Conservation (phyloP, 2,113 vertebrate species). For the Trogon surrucura region DNA sequence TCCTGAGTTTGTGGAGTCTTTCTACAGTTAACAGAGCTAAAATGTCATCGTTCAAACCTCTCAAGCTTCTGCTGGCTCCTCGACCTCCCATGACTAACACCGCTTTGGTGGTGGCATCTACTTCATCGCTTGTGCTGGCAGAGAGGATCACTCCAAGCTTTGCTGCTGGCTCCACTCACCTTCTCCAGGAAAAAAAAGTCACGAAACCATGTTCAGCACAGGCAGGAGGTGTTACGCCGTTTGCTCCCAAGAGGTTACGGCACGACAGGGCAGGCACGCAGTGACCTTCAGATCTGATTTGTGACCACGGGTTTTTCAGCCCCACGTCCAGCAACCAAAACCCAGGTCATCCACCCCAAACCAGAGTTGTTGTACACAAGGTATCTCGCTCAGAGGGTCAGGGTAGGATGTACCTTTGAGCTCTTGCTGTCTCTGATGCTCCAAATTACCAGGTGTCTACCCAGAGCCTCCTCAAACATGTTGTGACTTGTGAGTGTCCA, state of each 20-base stretch:
- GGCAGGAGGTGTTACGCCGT: not conserved
- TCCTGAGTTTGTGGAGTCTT: fast-evolving
- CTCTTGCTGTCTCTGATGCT: not conserved
- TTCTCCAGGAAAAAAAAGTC: not conserved
- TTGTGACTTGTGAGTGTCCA: not conserved
- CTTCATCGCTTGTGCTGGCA: not conserved
- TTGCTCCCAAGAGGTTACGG: not conserved
- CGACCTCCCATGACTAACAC: too few relatives aligned
- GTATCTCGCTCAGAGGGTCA: not conserved
- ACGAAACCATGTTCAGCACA: not conserved
- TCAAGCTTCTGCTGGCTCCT: not conserved
- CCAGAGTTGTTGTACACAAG: not conserved
- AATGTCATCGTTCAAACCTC: not conserved
- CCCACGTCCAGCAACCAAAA: not conserved
- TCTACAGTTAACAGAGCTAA: not conserved
- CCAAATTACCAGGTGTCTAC: not conserved
- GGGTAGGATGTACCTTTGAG: not conserved
- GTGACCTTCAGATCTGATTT: not conserved
- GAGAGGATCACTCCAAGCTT: not conserved
- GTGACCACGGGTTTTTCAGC: not conserved
- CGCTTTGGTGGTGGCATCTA: not conserved
- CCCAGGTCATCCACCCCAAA: not conserved
- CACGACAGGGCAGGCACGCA: not conserved
- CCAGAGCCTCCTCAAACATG: not conserved
- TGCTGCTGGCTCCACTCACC: not conserved